Evolutionary conservation across 1,140 invertebrate genomes (phyloP).

Genomic region (Lordiphosa clarofinis): DNA sequence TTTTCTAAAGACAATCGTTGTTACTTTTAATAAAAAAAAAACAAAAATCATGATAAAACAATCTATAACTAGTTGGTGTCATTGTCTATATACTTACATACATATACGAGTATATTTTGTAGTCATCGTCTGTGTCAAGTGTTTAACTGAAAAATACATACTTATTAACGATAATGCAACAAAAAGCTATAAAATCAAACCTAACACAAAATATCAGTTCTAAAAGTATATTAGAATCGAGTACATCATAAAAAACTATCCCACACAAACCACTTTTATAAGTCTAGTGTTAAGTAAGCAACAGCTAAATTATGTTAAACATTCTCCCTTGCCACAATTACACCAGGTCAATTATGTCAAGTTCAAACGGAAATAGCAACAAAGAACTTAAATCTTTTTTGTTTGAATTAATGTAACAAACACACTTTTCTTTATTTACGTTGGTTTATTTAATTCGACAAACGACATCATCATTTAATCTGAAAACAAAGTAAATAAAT

Average conservation of each 20-base stretch:
- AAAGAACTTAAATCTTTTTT: too few species aligned
- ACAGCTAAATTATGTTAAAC: not conserved
- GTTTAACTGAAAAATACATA: constrained; percentile 21
- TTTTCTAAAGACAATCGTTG: constrained; percentile 77
- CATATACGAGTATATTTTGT: not conserved
- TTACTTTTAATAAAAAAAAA: constrained; percentile 45
- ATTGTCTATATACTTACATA: constrained; percentile 25
- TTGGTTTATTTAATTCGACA: constrained; percentile 5
- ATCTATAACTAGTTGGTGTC: constrained; percentile 14
- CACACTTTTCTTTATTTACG: constrained; percentile 16
- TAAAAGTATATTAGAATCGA: constrained; percentile 24
- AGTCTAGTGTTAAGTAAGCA: constrained; percentile 35
- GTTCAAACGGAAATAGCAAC: not conserved
- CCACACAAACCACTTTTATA: constrained; percentile 51
- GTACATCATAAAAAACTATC: constrained; percentile 37
- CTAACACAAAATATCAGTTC: constrained; percentile 59
- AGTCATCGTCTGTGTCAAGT: constrained; percentile 39
- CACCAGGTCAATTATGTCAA: constrained; percentile 52
- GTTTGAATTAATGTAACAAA: constrained; percentile 21
- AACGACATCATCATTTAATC: constrained; percentile 6
- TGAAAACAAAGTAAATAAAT: constrained; percentile 33
- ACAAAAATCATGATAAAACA: not conserved
- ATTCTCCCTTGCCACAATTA: constrained; percentile 20
- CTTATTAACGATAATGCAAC: not conserved
- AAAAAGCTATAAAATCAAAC: constrained; percentile 28